These are phyloP conservation scores for Caenorhabditis sp. DNA, from an alignment of 2,888 invertebrate genomes.

Conservation along the genomic window DNA sequence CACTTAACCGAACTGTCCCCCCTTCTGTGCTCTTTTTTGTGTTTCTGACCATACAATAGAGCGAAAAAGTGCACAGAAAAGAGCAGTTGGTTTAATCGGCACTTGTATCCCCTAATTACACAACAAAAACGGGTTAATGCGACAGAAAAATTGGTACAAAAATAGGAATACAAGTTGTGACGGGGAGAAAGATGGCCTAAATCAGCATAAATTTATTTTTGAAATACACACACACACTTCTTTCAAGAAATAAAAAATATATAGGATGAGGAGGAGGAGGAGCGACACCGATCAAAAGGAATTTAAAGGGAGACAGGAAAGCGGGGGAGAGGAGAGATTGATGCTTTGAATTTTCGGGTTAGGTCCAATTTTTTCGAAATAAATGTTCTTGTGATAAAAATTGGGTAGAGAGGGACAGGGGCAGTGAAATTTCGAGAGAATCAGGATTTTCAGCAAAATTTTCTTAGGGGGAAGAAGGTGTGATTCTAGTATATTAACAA, in stretches of 20 bases:
- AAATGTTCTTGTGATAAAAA: constrained; percentile 18
- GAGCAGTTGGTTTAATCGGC: constrained; percentile 40
- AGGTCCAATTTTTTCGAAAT: neutral
- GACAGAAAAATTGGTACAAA: neutral
- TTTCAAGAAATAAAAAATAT: constrained; percentile 7
- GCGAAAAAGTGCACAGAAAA: neutral
- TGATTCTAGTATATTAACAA: constrained; percentile 40
- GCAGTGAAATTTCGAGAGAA: constrained; percentile 37
- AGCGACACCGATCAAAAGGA: constrained; percentile 41
- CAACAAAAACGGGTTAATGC: neutral
- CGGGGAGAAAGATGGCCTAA: neutral
- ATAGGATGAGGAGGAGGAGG: constrained; percentile 1
- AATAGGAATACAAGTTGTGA: neutral
- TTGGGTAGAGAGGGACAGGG: neutral
- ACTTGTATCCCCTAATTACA: constrained; percentile 30
- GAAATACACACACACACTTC: constrained; percentile 25
- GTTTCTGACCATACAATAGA: constrained; percentile 1
- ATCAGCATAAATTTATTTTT: too few species aligned
- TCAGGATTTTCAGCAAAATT: constrained; percentile 12
- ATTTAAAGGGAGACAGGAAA: neutral
- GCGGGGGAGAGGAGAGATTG: constrained; percentile 4
- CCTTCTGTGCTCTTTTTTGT: constrained; percentile 6
- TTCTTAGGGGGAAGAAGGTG: neutral
- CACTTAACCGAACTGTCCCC: constrained; percentile 31
- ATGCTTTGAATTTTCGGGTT: constrained; percentile 18